Conservation (phyloP, 2,797 vertebrate species). For the Falco columbarius region DNA sequence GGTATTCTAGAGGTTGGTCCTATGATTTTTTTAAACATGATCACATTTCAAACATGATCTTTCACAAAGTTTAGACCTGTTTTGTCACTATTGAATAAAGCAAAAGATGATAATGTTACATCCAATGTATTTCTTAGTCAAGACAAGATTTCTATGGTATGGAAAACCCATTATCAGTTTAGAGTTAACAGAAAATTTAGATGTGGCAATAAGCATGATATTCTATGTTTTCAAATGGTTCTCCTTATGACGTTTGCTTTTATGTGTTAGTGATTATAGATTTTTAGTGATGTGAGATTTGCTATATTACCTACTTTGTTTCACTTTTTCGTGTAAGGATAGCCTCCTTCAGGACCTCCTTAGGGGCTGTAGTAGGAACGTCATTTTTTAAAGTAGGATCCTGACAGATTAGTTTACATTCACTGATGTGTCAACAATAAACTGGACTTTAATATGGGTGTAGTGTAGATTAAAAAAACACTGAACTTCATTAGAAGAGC, state of each 20-base stretch:
- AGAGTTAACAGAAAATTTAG: background rate
- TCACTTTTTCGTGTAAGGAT: background rate
- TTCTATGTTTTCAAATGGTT: background rate
- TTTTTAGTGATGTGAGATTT: background rate
- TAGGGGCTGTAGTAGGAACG: fast-evolving
- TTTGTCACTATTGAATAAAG: background rate
- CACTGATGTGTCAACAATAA: background rate
- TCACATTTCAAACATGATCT: background rate
- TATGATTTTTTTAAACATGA: background rate
- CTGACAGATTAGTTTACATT: background rate
- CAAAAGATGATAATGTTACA: background rate
- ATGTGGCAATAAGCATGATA: background rate
- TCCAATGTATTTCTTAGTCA: background rate
- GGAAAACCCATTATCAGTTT: background rate
- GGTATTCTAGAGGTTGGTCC: background rate
- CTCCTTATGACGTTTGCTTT: background rate
- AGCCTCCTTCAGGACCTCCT: background rate
- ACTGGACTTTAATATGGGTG: background rate
- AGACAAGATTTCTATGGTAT: background rate
- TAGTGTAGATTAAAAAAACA: background rate
- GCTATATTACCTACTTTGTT: background rate
- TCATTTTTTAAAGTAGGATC: background rate
- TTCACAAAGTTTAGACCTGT: background rate
- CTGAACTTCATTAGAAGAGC: background rate
- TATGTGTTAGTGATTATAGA: background rate